These are phyloP conservation scores for Plecotus auritus DNA, from an alignment of 2,113 vertebrate genomes.

Conservation along the genomic window DNA sequence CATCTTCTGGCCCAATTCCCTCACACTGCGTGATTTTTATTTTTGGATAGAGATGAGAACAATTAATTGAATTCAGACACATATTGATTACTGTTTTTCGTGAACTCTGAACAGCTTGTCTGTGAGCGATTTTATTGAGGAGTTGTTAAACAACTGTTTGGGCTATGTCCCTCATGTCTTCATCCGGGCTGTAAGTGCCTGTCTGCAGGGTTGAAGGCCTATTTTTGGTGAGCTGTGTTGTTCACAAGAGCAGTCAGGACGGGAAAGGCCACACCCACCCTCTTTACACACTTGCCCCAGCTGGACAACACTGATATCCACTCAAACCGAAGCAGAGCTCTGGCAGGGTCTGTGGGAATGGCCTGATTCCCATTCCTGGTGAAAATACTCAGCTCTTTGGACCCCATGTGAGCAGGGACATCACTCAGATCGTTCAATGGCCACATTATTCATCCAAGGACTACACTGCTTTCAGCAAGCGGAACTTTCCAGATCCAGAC, in stretches of 20 bases:
- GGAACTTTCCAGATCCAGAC: not conserved
- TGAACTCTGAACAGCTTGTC: constrained; percentile 54
- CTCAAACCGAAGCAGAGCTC: not conserved
- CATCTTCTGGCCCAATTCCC: constrained; percentile 49
- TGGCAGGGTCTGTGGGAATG: not conserved
- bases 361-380: not conserved
- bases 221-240: not conserved
- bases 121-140: constrained; percentile 58
- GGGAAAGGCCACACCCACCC: not conserved
- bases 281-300: not conserved
- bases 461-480: not conserved
- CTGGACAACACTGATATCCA: not conserved
- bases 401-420: not conserved
- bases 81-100: constrained; percentile 72
- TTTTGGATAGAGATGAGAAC: constrained; percentile 61
- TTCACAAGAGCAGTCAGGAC: not conserved
- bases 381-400: not conserved
- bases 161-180: not conserved
- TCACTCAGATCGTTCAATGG: not conserved
- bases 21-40: constrained; percentile 55
- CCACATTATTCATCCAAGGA: not conserved
- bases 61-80: constrained; percentile 71
- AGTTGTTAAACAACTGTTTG: constrained; percentile 46
- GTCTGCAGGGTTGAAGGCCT: not conserved
- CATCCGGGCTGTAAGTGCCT: not conserved